phyloP scores from a whole-genome alignment of 2,797 vertebrate species.

The Petrocephalus schoutedeni region DNA sequence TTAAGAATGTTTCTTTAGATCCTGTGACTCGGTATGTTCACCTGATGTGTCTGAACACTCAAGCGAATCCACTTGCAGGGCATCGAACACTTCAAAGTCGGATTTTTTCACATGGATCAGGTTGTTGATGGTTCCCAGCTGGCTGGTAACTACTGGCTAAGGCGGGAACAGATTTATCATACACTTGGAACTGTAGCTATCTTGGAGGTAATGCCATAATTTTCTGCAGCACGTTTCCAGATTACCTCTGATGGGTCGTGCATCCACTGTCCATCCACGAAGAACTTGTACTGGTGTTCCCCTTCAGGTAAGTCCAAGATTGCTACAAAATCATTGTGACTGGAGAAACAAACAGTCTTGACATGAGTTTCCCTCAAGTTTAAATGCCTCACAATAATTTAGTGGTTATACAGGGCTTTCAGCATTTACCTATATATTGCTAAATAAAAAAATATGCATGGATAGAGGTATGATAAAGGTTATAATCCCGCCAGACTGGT shows the following conservation, averaged over 20 bases:
- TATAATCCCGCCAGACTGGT: background rate
- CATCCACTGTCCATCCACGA: slow-evolving; percentile 96
- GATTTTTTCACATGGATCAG: slow-evolving; percentile 95
- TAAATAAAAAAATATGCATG: background rate
- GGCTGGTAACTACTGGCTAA: slow-evolving; percentile 89
- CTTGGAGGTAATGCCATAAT: background rate
- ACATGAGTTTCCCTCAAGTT: background rate
- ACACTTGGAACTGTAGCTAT: background rate
- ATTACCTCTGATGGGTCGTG: slow-evolving; percentile 90
- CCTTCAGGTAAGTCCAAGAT: slow-evolving; percentile 94
- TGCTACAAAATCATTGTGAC: slow-evolving; percentile 96
- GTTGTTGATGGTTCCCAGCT: slow-evolving; percentile 95
- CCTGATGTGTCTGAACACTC: slow-evolving; percentile 90
- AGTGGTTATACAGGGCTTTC: background rate
- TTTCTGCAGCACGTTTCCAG: background rate
- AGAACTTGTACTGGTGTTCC: slow-evolving; percentile 98
- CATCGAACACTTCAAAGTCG: slow-evolving; percentile 96
- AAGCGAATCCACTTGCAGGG: slow-evolving; percentile 89
- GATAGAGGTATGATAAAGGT: background rate
- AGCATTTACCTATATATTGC: background rate
- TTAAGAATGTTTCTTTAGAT: background rate
- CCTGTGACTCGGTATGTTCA: slow-evolving; percentile 37
- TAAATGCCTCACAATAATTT: background rate
- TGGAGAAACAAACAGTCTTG: slow-evolving; percentile 44
- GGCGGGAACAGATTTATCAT: slow-evolving; percentile 13